phyloP scores from a whole-genome alignment of 37 sponge, comb jelly and placozoan genomes.

The Ephydatia muelleri region DNA sequence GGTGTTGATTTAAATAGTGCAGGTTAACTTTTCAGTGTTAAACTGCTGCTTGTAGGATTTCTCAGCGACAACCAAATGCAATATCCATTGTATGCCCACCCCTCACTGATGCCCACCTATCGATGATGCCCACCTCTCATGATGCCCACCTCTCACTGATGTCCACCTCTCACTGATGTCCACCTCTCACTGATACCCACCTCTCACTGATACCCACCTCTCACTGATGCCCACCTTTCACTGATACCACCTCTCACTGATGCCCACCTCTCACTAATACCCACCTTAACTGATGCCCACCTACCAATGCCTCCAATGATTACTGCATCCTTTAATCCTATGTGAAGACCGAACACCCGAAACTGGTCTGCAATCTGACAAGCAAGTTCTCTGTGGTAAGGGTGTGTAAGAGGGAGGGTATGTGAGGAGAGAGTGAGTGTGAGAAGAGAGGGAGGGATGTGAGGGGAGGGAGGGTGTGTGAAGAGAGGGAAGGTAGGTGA shows the following conservation, averaged over 20 bases:
- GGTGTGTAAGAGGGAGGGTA: background rate
- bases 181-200: background rate
- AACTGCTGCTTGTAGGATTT: too few species aligned
- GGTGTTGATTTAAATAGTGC: too few species aligned
- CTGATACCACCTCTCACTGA: background rate
- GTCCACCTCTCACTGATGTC: background rate
- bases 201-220: background rate
- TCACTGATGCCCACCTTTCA: background rate
- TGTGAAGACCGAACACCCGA: slow-evolving; percentile 83
- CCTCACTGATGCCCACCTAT: too few species aligned
- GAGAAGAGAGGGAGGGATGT: background rate
- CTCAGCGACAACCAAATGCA: too few species aligned
- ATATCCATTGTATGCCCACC: too few species aligned
- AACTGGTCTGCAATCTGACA: slow-evolving; percentile 99
- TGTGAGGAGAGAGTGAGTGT: background rate
- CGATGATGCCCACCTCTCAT: too few species aligned
- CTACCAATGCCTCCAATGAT: slow-evolving; percentile 90
- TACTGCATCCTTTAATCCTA: slow-evolving; percentile 71
- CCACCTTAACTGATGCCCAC: background rate
- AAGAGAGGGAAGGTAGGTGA: too few species aligned
- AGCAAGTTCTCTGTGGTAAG: slow-evolving; percentile 95
- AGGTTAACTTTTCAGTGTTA: too few species aligned
- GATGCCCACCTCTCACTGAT: too few species aligned
- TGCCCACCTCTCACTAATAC: background rate
- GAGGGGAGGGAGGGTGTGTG: background rate